Percentiles rank a stretch among this genome's conserved stretches.
phyloP scores from a whole-genome alignment of 1,140 invertebrate genomes.

The Hormaphis cornu region DNA sequence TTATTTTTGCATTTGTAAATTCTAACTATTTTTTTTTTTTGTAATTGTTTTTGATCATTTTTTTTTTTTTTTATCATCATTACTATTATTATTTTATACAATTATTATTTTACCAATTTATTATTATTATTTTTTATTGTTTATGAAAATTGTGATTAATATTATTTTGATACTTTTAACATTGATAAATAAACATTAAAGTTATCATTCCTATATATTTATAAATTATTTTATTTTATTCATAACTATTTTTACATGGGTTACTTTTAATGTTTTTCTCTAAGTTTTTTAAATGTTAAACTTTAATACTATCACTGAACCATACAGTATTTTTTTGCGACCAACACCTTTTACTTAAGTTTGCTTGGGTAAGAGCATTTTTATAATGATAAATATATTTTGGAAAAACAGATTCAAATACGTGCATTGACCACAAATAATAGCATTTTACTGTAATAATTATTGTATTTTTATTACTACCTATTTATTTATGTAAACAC shows the following conservation, averaged over 20 bases:
- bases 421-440: no score
- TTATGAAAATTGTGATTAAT: conserved; percentile 11
- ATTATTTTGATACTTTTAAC: conserved; percentile 28
- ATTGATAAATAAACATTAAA: conserved; percentile 28
- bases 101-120: conserved; percentile 15
- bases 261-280: no score
- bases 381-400: no score
- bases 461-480: no score
- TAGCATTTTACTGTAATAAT: no score
- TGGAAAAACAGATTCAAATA: no score
- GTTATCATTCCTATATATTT: conserved; percentile 13
- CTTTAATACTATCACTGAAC: no score
- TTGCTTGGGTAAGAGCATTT: no score
- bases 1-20: conserved; percentile 32
- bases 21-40: conserved; percentile 28
- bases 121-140: conserved; percentile 27
- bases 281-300: no score
- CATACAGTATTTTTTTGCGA: no score
- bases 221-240: neutral
- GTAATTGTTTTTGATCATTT: conserved; percentile 22
- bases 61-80: conserved; percentile 16
- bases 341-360: no score
- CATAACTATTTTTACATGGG: neutral
- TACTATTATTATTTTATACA: conserved; percentile 23
- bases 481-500: no score